Base-by-base conservation (phyloP, 2,888 invertebrate genomes). In the Tiliacea aurago region DNA sequence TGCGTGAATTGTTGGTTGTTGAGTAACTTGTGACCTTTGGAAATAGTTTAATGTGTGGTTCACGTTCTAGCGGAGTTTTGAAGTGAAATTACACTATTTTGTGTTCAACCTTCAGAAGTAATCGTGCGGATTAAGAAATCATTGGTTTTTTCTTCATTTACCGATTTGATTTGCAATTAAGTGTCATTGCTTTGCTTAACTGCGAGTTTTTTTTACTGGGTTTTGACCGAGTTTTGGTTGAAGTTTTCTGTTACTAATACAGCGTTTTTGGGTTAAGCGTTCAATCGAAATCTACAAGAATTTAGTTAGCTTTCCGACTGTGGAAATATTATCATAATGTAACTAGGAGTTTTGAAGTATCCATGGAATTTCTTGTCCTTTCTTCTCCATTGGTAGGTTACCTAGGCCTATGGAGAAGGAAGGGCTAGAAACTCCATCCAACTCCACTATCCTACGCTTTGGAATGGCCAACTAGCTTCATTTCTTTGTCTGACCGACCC, bases 11-110 rank as follows among this genome's bases (percentile, higher is more conserved):
- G 45, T 78, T 43, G 15, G n/a, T 20, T 68, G 43, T 80, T 70
- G 62, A 63, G 78, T 78, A 80, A 82, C n/a, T 56, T 53, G 73
- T 86, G 83, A 85, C 82, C 79, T 82, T 76, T 28, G 33, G 67
- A 75, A 67, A 71, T 65, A 66, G 67, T 78, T 58, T 33, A 49
- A 70, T 83, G 65, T 81, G 80, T 79, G 56, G 56, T 61, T 56
- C 20, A 59, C 53, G 62, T 55, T 83, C 53, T 71, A 67, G 67
- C 73, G 58, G 43, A 67, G 78, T 76, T 65, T 61, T 72, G 33
- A 20, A 69, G 84, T 78, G 82, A 84, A 80, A 76, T 86, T 86
- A 66, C 64, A 66, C 70, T 67, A 56, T 33, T 65, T 73, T 71
- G 65, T 78, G 69, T 75, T 55, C 68, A 82, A 45, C 84, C 85